A percentile compares a stretch with the other conserved stretches of the same genome.
Conservation (phyloP, 1,140 invertebrate genomes). For the Condylostylus longicornis region DNA sequence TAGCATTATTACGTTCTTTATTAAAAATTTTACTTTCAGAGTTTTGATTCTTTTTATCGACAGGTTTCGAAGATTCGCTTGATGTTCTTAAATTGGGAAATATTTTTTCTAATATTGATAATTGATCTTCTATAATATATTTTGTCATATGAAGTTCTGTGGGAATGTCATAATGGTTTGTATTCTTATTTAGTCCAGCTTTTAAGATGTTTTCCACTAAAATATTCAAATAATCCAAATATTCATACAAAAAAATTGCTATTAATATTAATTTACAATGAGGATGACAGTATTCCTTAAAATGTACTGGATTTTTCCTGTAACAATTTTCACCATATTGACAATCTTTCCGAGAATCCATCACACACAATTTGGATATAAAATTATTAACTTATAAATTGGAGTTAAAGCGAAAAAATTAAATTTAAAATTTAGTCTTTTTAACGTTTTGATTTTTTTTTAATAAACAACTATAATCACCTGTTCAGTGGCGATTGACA, state of each 20-base stretch:
- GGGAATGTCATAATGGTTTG: constrained; percentile 34
- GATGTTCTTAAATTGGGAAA: constrained; percentile 16
- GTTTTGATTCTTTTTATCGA: constrained; percentile 2
- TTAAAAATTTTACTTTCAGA: constrained; percentile 5
- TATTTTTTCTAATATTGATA: constrained; percentile 33
- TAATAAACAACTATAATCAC: too few species aligned
- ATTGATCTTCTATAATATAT: constrained; percentile 35
- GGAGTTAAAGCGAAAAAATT: too few species aligned
- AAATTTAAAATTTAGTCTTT: too few species aligned
- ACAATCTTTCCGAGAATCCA: constrained; percentile 41
- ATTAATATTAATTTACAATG: constrained; percentile 41
- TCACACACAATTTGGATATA: too few species aligned
- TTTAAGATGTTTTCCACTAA: constrained; percentile 37
- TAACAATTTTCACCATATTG: constrained; percentile 60
- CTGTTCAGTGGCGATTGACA: too few species aligned
- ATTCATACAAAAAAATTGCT: constrained; percentile 12
- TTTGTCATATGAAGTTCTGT: constrained; percentile 25
- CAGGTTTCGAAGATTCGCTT: too few species aligned
- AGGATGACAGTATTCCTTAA: constrained; percentile 61
- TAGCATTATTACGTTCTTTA: constrained; percentile 3
- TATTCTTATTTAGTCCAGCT: constrained; percentile 20
- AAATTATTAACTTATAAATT: too few species aligned
- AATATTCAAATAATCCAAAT: constrained; percentile 16
- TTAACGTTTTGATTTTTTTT: too few species aligned
- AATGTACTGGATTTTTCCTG: constrained; percentile 65